A percentile compares a stretch with the other conserved stretches of the same genome.
Conservation (phyloP, 2,113 vertebrate species). For the Vanacampus margaritifer region DNA sequence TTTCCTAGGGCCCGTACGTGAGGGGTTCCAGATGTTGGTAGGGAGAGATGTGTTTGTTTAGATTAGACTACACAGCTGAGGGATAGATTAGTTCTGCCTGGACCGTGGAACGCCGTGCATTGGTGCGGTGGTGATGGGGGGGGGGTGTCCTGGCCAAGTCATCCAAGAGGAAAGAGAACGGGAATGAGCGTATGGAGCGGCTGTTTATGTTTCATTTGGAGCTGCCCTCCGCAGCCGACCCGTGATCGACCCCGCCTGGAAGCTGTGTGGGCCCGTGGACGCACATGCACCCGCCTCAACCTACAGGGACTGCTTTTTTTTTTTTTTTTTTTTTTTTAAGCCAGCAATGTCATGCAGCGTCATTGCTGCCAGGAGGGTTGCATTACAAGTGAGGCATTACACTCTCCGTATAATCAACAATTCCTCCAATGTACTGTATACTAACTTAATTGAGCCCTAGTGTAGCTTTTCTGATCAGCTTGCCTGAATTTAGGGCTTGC, state of each 20-base stretch:
- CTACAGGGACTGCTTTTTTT: constrained; percentile 13
- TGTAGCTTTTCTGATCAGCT: no score
- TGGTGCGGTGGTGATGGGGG: constrained; percentile 75
- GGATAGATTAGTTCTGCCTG: constrained; percentile 90
- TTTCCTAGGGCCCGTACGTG: constrained; percentile 77
- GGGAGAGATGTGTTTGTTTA: constrained; percentile 86
- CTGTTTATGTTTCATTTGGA: constrained; percentile 76
- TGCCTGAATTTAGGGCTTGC: no score
- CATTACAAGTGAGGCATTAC: no score
- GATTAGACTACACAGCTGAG: constrained; percentile 88
- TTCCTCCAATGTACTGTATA: no score
- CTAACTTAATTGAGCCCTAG: no score
- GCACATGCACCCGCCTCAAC: constrained; percentile 25
- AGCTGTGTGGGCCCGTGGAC: constrained; percentile 61
- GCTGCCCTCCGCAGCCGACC: constrained; percentile 66
- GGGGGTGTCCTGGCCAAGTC: constrained; percentile 10
- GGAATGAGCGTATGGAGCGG: constrained; percentile 55
- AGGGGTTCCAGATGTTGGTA: constrained; percentile 91
- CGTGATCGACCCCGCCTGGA: constrained; percentile 58
- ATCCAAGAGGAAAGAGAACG: constrained; percentile 50
- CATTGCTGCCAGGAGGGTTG: no score
- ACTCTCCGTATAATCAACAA: no score
- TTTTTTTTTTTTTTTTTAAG: not conserved
- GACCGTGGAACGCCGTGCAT: constrained; percentile 78
- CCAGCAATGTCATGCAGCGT: not conserved